A percentile compares a stretch with the other conserved stretches of the same genome.
Evolutionary conservation across 1,140 invertebrate species (phyloP).

Genomic region (Vanessa tameamea): DNA sequence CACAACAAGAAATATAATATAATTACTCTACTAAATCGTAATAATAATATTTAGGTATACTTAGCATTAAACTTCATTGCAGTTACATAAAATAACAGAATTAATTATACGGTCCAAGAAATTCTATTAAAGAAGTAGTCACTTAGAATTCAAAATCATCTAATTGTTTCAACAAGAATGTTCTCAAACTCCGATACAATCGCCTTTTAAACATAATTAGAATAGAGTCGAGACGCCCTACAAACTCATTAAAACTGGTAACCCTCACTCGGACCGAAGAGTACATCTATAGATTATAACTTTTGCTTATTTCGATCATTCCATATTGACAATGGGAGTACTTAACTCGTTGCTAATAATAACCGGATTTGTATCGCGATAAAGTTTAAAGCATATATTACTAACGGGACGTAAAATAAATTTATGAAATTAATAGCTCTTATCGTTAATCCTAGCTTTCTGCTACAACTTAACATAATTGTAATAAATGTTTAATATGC

Average conservation of each 20-base stretch:
- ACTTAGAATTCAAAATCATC: conserved; percentile 1
- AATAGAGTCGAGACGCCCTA: conserved; percentile 25
- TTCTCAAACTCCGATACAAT: conserved; percentile 10
- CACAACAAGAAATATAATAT: too few relatives aligned
- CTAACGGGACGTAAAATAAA: too few relatives aligned
- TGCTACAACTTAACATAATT: too few relatives aligned
- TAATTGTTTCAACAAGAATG: conserved; percentile 14
- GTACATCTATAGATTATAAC: conserved; percentile 14
- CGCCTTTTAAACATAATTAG: conserved; percentile 19
- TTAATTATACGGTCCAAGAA: background rate
- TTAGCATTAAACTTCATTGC: background rate
- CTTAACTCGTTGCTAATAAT: background rate
- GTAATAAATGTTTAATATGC: too few relatives aligned
- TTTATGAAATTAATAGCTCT: too few relatives aligned
- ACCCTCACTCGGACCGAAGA: conserved; percentile 19
- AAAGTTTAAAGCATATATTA: background rate
- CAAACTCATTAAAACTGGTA: conserved; percentile 38
- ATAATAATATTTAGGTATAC: background rate
- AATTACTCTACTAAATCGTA: too few relatives aligned
- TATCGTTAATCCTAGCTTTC: too few relatives aligned
- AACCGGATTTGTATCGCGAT: background rate
- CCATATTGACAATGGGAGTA: background rate
- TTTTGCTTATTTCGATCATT: conserved; percentile 18
- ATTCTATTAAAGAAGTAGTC: background rate
- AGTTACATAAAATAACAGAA: background rate